A percentile compares a stretch with the other conserved stretches of the same genome.
These are phyloP conservation scores for Caenorhabditis wallacei DNA, from an alignment of 2,888 invertebrate genomes.

Conservation along the genomic window DNA sequence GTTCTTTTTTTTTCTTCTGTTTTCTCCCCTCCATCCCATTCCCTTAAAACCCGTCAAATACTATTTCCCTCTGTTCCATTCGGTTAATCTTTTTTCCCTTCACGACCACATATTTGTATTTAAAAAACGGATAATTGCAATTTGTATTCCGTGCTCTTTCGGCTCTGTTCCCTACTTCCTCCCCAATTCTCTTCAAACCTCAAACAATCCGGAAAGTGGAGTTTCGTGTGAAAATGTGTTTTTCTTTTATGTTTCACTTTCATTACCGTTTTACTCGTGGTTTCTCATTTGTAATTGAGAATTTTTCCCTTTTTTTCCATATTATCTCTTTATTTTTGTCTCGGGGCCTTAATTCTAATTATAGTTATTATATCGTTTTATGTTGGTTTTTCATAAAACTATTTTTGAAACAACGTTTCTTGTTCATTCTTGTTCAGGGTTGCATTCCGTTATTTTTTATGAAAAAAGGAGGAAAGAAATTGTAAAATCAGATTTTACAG, in stretches of 20 bases:
- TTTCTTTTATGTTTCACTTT: constrained; percentile 33
- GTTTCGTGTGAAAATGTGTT: constrained; percentile 45
- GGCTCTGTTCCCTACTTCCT: not conserved
- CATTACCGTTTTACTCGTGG: constrained; percentile 37
- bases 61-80: not conserved
- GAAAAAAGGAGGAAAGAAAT: not conserved
- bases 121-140: constrained; percentile 4
- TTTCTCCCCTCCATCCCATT: not conserved
- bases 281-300: constrained; percentile 11
- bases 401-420: constrained; percentile 1
- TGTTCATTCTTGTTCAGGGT: not conserved
- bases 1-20: not conserved
- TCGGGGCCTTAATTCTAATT: constrained; percentile 31
- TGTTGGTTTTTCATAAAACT: constrained; percentile 48
- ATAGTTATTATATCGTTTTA: constrained; percentile 44
- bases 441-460: constrained; percentile 25
- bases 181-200: not conserved
- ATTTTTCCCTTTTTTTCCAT: not conserved
- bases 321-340: not conserved
- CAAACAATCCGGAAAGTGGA: not conserved
- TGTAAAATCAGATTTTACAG: not conserved
- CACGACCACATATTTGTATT: constrained; percentile 9
- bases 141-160: constrained; percentile 3
- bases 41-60: not conserved
- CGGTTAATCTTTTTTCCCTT: not conserved